A percentile compares a stretch with the other conserved stretches of the same genome.
Evolutionary conservation across 2,888 invertebrate species (phyloP).

Genomic region (Hypomecis punctinalis): DNA sequence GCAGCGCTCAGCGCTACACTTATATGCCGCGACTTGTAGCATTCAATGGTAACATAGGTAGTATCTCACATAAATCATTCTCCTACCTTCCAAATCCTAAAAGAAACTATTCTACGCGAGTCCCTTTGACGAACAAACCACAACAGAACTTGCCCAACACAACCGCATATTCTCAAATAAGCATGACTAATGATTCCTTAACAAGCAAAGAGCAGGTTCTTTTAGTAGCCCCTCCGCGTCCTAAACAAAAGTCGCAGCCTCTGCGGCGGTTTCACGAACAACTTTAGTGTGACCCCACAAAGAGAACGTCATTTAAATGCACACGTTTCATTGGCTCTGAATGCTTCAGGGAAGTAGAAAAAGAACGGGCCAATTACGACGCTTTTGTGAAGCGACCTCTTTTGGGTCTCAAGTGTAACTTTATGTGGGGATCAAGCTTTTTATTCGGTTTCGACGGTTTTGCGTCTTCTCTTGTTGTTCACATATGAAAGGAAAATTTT

Average conservation of each 20-base stretch:
- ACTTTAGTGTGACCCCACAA: constrained; percentile 84
- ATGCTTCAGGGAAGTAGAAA: constrained; percentile 84
- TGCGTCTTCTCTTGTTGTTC: constrained; percentile 31
- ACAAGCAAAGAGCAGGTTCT: constrained; percentile 69
- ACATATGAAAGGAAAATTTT: constrained; percentile 38
- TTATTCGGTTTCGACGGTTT: constrained; percentile 64
- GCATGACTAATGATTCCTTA: constrained; percentile 79
- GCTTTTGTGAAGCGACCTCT: constrained; percentile 82
- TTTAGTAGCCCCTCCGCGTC: constrained; percentile 51
- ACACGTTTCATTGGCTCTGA: constrained; percentile 85
- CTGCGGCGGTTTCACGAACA: constrained; percentile 77
- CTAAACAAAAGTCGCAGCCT: constrained; percentile 75
- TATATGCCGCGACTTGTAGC: no score
- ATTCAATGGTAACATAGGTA: no score
- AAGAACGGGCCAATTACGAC: constrained; percentile 84
- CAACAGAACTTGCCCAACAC: constrained; percentile 19
- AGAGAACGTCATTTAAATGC: constrained; percentile 85
- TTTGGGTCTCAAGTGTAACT: constrained; percentile 80
- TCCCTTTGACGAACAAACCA: constrained; percentile 8
- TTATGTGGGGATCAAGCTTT: constrained; percentile 74
- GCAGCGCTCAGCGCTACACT: no score
- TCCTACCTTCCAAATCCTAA: not conserved
- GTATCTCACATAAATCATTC: not conserved
- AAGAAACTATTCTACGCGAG: not conserved
- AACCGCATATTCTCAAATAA: constrained; percentile 63